Conservation (phyloP, 2,113 vertebrate genomes). For the Pedionomus torquatus region DNA sequence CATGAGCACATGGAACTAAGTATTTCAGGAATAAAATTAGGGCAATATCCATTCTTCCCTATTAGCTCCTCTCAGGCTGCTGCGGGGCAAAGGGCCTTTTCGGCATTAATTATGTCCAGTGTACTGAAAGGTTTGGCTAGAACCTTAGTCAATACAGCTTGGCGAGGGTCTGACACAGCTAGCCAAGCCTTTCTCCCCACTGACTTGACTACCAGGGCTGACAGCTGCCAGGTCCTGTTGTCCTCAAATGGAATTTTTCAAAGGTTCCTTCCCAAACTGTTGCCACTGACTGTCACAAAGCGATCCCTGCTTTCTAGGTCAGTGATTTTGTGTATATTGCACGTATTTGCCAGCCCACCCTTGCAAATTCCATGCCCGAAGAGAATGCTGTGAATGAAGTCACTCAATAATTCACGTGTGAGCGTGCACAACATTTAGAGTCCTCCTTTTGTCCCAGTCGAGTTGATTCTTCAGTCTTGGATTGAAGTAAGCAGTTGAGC, state of each 20-base stretch:
- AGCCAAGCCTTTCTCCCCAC: constrained; percentile 18
- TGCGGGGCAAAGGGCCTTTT: constrained; percentile 29
- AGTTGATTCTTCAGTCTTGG: background rate
- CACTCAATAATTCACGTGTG: background rate
- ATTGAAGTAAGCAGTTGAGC: background rate
- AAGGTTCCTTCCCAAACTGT: constrained; percentile 4
- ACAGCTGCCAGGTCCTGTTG: constrained; percentile 40
- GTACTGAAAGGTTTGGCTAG: constrained; percentile 17
- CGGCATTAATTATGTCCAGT: constrained; percentile 17
- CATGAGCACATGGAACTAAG: background rate
- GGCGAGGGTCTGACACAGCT: background rate
- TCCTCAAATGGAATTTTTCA: constrained; percentile 44
- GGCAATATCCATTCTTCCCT: background rate
- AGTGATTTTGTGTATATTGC: background rate
- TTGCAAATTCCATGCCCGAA: background rate
- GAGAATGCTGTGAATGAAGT: background rate
- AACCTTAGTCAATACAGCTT: background rate
- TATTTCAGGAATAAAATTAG: background rate
- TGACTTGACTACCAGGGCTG: constrained; percentile 38
- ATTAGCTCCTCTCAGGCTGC: background rate
- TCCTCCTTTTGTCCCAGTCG: background rate
- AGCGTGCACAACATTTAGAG: fast-evolving
- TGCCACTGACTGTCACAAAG: background rate
- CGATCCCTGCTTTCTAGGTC: background rate
- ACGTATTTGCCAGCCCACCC: background rate